These are phyloP conservation scores for Parauchenoglanis ngamensis DNA, from an alignment of 2,797 vertebrate genomes.

Conservation along the genomic window DNA sequence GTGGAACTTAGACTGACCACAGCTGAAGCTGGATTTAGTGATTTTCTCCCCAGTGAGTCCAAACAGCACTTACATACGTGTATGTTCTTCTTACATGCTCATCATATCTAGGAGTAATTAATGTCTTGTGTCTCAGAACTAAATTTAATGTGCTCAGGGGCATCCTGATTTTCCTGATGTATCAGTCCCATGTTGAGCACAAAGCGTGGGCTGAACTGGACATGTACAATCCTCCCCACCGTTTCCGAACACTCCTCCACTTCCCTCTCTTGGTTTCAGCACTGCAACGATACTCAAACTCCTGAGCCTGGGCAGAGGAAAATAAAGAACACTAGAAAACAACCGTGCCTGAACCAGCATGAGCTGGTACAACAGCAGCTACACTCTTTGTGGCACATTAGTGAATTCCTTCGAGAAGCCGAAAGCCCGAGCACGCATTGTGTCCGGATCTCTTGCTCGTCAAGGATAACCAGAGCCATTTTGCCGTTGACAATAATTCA, in stretches of 20 bases:
- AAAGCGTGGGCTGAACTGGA: conserved; percentile 15
- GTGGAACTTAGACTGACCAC: background rate
- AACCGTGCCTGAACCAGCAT: conserved; percentile 9
- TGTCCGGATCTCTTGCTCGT: conserved; percentile 9
- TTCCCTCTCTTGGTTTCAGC: conserved; percentile 37
- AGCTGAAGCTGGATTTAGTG: background rate
- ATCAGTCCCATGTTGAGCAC: background rate
- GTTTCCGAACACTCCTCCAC: conserved; percentile 39
- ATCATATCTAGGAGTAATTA: background rate
- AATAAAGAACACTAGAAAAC: conserved; percentile 30
- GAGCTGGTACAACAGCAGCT: conserved; percentile 13
- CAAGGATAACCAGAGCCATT: conserved; percentile 28
- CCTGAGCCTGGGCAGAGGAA: conserved; percentile 1
- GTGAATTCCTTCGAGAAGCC: conserved; percentile 2
- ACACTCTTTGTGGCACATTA: conserved; percentile 18
- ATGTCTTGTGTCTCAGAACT: background rate
- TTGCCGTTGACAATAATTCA: conserved; percentile 27
- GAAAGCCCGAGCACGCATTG: background rate
- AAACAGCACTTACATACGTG: background rate
- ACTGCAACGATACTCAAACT: background rate
- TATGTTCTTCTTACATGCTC: background rate
- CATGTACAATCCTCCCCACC: conserved; percentile 22
- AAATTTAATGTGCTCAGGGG: background rate
- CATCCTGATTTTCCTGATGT: background rate
- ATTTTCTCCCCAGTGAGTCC: background rate